Evolutionary conservation across 1,140 invertebrate species (phyloP), one percentile per base, ranked within the genome.

Genomic region (Penaeus japonicus): DNA sequence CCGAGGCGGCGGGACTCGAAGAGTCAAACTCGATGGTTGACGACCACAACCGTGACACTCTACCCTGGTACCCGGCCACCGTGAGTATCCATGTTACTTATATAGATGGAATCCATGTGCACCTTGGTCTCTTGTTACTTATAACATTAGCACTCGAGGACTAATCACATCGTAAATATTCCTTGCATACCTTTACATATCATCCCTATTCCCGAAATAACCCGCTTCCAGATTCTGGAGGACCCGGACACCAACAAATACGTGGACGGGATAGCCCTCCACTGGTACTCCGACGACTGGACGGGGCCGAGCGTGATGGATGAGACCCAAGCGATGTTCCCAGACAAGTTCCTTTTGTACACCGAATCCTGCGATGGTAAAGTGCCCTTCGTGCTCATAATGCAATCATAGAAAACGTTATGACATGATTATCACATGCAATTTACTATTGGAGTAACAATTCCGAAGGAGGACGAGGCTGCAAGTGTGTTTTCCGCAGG

Each of bases 181-280:
- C 35, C 5, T 15, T 12, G 15, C 10, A 47, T 12, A 47, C 47
- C 3, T 15, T 12, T 1, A 47, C 39, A 47, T 12, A 10, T 12
- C 15, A 7, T 47, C 47, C 47, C 10, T 47, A 4, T 12, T 7
- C 35, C 35, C 35, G 35, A 2, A 39, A 39, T 39, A 39, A 39
- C 20, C 65, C 22, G 10, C 5, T 30, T 30, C 24, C 65, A 94
- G 95, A 91, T 95, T 2, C 91, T 94, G 2, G 89, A 91, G 22
- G 93, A 95, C 81, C 92, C 92, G 0, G 91, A 93, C 75, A 94
- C 94, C 0, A 91, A 94, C 39, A 91, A 95, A n/a, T 97, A 96
- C 92, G 93, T 97, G n/a, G 94, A 95, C 91, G 97, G 96, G n/a
- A 93, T 97, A 5, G 96, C 93, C 0, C 94, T 97, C 2, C 97